Conservation (phyloP, 2,888 invertebrate genomes). For the Conistra vaccinii region DNA sequence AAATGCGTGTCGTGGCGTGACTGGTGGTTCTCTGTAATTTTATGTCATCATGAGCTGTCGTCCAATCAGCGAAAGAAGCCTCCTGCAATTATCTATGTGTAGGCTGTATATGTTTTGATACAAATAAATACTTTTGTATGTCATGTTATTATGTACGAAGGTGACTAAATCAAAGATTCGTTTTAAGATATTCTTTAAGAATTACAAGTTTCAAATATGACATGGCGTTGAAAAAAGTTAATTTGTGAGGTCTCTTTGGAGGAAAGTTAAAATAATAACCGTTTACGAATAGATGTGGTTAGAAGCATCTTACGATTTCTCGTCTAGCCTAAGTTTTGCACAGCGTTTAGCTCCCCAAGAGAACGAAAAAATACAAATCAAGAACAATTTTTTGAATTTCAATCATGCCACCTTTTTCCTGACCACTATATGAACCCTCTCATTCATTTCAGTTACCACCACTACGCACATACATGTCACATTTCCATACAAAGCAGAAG, state of each 20-base stretch:
- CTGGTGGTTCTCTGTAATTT: constrained; percentile 60
- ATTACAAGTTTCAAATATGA: neutral
- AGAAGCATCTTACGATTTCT: neutral
- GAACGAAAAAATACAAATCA: neutral
- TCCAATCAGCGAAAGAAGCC: constrained; percentile 60
- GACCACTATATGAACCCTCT: neutral
- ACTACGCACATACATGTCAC: constrained; percentile 11
- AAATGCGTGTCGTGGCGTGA: constrained; percentile 66
- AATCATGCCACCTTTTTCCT: neutral
- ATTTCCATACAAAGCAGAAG: constrained; percentile 40
- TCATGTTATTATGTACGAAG: neutral
- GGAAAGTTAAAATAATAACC: neutral
- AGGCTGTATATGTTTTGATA: constrained; percentile 29
- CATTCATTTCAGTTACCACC: neutral
- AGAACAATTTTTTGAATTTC: neutral
- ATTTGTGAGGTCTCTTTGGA: neutral
- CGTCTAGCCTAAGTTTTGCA: neutral
- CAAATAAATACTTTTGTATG: neutral
- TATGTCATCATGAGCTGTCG: constrained; percentile 52
- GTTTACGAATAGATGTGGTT: neutral
- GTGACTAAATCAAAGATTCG: neutral
- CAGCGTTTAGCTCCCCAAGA: neutral
- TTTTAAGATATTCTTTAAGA: neutral
- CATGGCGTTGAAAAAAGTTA: neutral
- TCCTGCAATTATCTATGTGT: constrained; percentile 50